Conservation (phyloP, 2,113 vertebrate genomes). For the Hemiprocne comata region DNA sequence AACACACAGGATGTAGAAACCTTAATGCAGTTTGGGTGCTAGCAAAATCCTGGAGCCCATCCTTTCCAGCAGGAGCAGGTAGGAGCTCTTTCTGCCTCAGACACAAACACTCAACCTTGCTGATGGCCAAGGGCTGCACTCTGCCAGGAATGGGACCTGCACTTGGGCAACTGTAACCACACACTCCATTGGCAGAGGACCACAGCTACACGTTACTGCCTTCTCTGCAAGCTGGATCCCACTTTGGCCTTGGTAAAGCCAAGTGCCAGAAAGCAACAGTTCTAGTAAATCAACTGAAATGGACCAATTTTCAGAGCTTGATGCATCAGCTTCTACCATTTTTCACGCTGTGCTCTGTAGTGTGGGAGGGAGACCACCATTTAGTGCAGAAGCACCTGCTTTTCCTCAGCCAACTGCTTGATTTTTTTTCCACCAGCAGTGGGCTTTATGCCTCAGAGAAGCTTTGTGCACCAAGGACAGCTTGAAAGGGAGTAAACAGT, state of each 20-base stretch:
- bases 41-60: not conserved
- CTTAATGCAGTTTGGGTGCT: not conserved
- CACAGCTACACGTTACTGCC: accelerated
- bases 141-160: not conserved
- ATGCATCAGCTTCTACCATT: not conserved
- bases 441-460: not conserved
- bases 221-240: not conserved
- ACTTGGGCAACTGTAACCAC: accelerated
- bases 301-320: not conserved
- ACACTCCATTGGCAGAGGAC: accelerated
- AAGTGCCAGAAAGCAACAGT: not conserved
- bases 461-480: not conserved
- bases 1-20: not conserved
- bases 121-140: not conserved
- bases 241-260: not conserved
- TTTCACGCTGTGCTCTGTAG: not conserved
- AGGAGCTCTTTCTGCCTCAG: not conserved
- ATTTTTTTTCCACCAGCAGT: not conserved
- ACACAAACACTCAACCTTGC: not conserved
- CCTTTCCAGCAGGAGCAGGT: not conserved
- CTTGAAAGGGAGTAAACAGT: not conserved
- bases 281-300: not conserved
- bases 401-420: not conserved
- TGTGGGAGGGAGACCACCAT: not conserved
- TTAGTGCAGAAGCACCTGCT: not conserved